phyloP scores from a whole-genome alignment of 2,888 invertebrate genomes.

The Rhagium mordax region DNA sequence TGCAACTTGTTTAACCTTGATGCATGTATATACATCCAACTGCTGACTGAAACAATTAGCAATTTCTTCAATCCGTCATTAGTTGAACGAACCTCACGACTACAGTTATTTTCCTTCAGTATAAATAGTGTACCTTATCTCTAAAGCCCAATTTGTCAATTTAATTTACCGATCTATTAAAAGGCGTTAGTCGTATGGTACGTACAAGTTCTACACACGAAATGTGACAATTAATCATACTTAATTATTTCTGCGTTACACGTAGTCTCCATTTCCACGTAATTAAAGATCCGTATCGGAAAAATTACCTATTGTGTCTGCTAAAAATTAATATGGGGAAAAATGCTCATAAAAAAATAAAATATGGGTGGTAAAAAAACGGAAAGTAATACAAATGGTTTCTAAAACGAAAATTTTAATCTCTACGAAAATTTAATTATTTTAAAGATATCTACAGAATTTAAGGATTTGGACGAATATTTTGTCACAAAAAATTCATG shows the following conservation, averaged over 20 bases:
- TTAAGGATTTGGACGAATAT: no score
- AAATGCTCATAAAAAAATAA: no score
- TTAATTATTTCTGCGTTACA: not conserved
- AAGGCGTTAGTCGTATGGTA: conserved; percentile 5
- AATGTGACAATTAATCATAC: conserved; percentile 21
- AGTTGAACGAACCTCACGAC: not conserved
- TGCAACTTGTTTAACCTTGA: no score
- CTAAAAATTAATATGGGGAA: not conserved
- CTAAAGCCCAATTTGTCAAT: conserved; percentile 12
- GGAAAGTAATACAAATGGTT: no score
- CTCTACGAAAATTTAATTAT: no score
- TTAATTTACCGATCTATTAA: conserved; percentile 23
- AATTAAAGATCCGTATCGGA: not conserved
- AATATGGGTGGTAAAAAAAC: no score
- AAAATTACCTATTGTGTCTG: conserved; percentile 5
- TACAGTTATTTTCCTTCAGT: conserved; percentile 1
- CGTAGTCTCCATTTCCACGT: not conserved
- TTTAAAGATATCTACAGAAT: no score
- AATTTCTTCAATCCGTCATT: not conserved
- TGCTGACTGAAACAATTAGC: no score
- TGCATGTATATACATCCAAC: no score
- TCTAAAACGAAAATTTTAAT: no score
- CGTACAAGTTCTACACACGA: conserved; percentile 2
- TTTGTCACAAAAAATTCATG: no score
- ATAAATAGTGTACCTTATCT: conserved; percentile 18